These are phyloP conservation scores for Drosophila pachea DNA, from an alignment of 1,140 invertebrate species.

Conservation along the genomic window DNA sequence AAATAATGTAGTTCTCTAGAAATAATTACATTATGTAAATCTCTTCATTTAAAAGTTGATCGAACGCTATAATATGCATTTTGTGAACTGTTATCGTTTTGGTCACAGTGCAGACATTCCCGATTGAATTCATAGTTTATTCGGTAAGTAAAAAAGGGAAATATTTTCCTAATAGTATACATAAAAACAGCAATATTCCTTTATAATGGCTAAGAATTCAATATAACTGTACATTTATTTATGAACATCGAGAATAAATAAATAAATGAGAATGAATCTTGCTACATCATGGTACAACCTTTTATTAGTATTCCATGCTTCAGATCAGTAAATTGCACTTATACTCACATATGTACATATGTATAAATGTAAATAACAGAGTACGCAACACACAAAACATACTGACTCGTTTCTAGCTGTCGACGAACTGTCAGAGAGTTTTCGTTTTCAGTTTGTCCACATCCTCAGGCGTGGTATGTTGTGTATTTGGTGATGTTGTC, in stretches of 20 bases:
- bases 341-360: background rate
- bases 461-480: slow-evolving; percentile 35
- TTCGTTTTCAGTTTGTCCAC: slow-evolving; percentile 36
- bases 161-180: too few species aligned
- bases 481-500: background rate
- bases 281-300: background rate
- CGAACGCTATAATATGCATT: too few species aligned
- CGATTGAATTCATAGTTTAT: too few species aligned
- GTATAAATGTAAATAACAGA: background rate
- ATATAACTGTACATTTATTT: background rate
- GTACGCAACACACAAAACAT: slow-evolving; percentile 3
- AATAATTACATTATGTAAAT: too few species aligned
- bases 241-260: background rate
- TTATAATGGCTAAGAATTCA: too few species aligned
- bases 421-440: slow-evolving; percentile 22
- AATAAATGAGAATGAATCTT: background rate
- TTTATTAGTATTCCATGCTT: background rate
- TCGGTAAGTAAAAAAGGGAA: too few species aligned
- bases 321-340: slow-evolving; percentile 12
- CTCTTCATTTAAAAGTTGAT: too few species aligned
- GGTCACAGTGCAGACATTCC: too few species aligned
- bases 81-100: too few species aligned
- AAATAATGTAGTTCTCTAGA: too few species aligned
- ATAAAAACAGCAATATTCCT: too few species aligned
- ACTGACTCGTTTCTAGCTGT: too few species aligned